phyloP scores from a whole-genome alignment of 2,888 invertebrate species.

The Metacarcinus magister region DNA sequence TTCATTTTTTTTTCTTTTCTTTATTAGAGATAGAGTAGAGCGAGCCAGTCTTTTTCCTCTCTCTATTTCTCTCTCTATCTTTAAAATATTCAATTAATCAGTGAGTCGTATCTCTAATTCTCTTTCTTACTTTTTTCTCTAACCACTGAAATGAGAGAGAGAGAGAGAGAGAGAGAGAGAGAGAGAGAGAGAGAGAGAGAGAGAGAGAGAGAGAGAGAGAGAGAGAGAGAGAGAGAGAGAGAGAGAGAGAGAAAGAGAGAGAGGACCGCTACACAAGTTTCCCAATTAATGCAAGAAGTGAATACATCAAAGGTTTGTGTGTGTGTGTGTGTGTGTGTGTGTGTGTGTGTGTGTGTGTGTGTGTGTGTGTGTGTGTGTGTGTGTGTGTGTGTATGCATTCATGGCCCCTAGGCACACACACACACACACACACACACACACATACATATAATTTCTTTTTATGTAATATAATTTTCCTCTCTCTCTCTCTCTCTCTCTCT shows the following conservation, averaged over 20 bases:
- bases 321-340: not conserved
- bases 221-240: slow-evolving; percentile 61
- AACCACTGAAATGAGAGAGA: not conserved
- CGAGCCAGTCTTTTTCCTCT: too few species aligned
- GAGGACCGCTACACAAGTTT: slow-evolving; percentile 61
- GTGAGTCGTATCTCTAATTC: too few species aligned
- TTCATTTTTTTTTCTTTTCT: too few species aligned
- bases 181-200: slow-evolving; percentile 54
- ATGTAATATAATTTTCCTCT: too few species aligned
- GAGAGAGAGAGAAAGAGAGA: slow-evolving; percentile 66
- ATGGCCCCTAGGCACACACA: not conserved
- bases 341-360: slow-evolving; percentile 43
- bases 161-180: slow-evolving; percentile 60
- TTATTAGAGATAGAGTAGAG: too few species aligned
- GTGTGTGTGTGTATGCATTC: slow-evolving; percentile 44
- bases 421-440: slow-evolving; percentile 33
- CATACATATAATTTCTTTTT: too few species aligned
- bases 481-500: too few species aligned
- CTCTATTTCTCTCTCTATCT: too few species aligned
- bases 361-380: slow-evolving; percentile 47
- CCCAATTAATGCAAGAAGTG: slow-evolving; percentile 71
- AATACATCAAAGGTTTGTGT: slow-evolving; percentile 74
- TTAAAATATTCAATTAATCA: too few species aligned
- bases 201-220: slow-evolving; percentile 69
- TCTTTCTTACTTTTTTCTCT: not conserved